Percentiles rank a stretch among this genome's conserved stretches.
phyloP scores from a whole-genome alignment of 2,113 vertebrate species.

The Zapornia atra region DNA sequence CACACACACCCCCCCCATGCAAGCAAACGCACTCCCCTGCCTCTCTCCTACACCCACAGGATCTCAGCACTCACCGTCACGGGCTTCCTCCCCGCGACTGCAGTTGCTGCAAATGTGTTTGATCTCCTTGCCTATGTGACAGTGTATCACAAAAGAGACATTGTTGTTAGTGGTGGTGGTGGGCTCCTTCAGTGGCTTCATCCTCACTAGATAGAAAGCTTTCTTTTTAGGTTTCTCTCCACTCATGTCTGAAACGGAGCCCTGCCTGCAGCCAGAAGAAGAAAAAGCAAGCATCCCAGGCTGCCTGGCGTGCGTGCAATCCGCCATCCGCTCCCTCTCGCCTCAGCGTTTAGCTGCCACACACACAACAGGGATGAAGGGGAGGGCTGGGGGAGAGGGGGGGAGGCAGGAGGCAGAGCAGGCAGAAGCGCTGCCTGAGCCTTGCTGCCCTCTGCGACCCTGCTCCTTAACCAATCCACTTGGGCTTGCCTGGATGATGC shows the following conservation, averaged over 20 bases:
- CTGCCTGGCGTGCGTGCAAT: constrained; percentile 77
- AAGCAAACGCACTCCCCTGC: neutral
- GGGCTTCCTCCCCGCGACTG: constrained; percentile 91
- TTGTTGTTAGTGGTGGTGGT: constrained; percentile 76
- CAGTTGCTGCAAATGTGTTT: constrained; percentile 99
- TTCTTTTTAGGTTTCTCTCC: constrained; percentile 87
- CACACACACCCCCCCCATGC: neutral
- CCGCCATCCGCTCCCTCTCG: constrained; percentile 79
- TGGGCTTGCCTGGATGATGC: neutral
- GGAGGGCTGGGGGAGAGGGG: constrained; percentile 38
- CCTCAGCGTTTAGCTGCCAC: constrained; percentile 50
- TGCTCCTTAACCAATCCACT: constrained; percentile 46
- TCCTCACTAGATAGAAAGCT: constrained; percentile 90
- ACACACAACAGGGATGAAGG: constrained; percentile 46
- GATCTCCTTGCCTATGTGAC: constrained; percentile 97
- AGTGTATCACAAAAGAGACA: constrained; percentile 95
- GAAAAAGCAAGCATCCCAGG: constrained; percentile 77
- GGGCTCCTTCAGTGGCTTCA: constrained; percentile 90
- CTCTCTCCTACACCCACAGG: constrained; percentile 42
- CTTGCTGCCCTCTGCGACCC: constrained; percentile 71
- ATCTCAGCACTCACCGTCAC: constrained; percentile 88
- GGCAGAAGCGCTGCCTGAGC: constrained; percentile 58
- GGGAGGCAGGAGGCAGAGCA: constrained; percentile 41
- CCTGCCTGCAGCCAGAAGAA: constrained; percentile 76
- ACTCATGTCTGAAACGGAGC: constrained; percentile 72